These are phyloP conservation scores for Nudaria mundana DNA, from an alignment of 2,888 invertebrate species.

Conservation along the genomic window DNA sequence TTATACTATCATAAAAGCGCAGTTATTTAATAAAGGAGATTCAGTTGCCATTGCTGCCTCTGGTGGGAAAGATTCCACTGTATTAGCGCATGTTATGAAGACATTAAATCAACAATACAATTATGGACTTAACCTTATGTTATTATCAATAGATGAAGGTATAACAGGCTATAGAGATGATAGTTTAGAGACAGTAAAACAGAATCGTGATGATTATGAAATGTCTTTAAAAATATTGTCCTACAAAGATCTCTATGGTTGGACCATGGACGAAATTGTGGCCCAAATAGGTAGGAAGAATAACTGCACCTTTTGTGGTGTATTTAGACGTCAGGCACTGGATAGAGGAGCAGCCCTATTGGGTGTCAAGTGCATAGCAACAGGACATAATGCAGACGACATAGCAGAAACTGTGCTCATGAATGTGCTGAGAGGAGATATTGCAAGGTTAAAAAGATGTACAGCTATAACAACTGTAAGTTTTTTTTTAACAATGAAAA, in stretches of 20 bases:
- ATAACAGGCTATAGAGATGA: constrained; percentile 98
- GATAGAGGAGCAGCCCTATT: constrained; percentile 96
- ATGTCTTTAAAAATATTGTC: constrained; percentile 97
- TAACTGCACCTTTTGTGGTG: constrained; percentile 98
- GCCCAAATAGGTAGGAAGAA: constrained; percentile 91
- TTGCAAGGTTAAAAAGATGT: constrained; percentile 95
- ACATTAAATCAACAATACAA: constrained; percentile 93
- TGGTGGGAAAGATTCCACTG: constrained; percentile 98
- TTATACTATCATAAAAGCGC: constrained; percentile 90
- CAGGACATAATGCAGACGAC: constrained; percentile 98
- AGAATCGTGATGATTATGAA: constrained; percentile 95
- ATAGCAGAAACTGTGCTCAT: constrained; percentile 99
- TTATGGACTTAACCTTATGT: constrained; percentile 93
- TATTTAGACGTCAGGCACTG: constrained; percentile 96
- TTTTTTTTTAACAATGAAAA: constrained; percentile 8
- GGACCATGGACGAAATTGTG: constrained; percentile 99
- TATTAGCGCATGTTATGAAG: constrained; percentile 96
- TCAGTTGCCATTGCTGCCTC: constrained; percentile 97
- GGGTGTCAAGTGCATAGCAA: constrained; percentile 95
- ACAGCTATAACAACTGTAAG: constrained; percentile 93
- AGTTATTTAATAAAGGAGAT: constrained; percentile 91
- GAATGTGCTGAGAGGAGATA: constrained; percentile 98
- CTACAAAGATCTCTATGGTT: constrained; percentile 98
- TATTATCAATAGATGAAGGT: constrained; percentile 99
- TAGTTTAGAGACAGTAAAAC: constrained; percentile 97